These are phyloP conservation scores for Chondrosia reniformis DNA, from an alignment of 37 sponge, comb jelly and placozoan genomes.

Conservation along the genomic window DNA sequence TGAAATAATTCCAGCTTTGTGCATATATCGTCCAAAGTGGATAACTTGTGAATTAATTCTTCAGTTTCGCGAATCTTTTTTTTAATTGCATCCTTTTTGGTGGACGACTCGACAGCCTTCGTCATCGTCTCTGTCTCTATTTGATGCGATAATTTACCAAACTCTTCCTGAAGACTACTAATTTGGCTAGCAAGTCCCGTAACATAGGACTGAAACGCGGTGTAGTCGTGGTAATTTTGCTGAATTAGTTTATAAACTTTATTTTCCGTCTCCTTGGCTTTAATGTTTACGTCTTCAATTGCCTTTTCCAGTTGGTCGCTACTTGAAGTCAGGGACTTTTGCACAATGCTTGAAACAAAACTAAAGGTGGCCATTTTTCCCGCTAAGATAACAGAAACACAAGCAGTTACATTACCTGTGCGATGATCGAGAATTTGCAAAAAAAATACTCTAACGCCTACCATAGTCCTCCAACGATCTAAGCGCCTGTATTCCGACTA, in stretches of 20 bases:
- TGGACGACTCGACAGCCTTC: conserved; percentile 10
- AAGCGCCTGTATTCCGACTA: too few species aligned
- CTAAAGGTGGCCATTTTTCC: conserved; percentile 17
- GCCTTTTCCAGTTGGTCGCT: conserved; percentile 9
- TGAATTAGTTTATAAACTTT: not conserved
- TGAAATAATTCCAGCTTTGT: not conserved
- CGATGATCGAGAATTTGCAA: too few species aligned
- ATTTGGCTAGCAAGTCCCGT: not conserved
- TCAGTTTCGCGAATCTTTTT: not conserved
- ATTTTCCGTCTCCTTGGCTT: not conserved
- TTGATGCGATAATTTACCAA: not conserved
- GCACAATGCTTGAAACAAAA: not conserved
- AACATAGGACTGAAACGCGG: not conserved
- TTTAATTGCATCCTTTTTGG: not conserved
- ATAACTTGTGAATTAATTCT: not conserved
- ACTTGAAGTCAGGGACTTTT: conserved; percentile 3
- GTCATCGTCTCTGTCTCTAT: conserved; percentile 17
- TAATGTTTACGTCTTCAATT: conserved; percentile 13
- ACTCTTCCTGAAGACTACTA: not conserved
- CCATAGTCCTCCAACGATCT: too few species aligned
- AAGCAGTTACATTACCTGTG: too few species aligned
- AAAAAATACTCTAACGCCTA: too few species aligned
- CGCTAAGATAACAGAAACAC: too few species aligned
- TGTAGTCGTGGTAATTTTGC: conserved; percentile 14
- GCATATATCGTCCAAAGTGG: not conserved